Conservation (phyloP, 1,140 invertebrate genomes). For the Mylabris phalerata region DNA sequence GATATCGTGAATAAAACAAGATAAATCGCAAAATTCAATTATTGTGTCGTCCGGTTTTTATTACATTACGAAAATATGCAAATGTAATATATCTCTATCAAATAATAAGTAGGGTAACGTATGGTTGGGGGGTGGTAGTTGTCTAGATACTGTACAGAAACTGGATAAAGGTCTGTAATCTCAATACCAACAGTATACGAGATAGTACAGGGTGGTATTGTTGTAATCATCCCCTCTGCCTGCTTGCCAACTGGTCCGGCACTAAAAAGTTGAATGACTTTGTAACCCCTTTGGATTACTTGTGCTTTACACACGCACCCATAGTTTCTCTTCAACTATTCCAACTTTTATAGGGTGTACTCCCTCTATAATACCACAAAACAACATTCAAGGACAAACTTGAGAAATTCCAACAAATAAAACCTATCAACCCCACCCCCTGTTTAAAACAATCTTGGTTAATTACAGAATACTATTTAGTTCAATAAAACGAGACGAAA, state of each 20-base stretch:
- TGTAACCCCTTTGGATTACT: constrained; percentile 17
- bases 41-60: background rate
- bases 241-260: constrained; percentile 29
- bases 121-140: constrained; percentile 24
- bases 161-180: constrained; percentile 28
- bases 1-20: background rate
- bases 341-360: background rate
- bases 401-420: too few relatives aligned
- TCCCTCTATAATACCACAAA: too few relatives aligned
- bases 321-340: constrained; percentile 11
- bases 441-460: too few relatives aligned
- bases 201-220: constrained; percentile 18
- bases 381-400: too few relatives aligned
- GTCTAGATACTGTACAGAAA: background rate
- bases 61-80: constrained; percentile 21
- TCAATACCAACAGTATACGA: constrained; percentile 11
- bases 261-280: constrained; percentile 38
- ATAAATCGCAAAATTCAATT: too few relatives aligned
- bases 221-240: constrained; percentile 26
- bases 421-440: too few relatives aligned
- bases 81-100: constrained; percentile 30
- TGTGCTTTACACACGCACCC: constrained; percentile 10
- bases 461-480: too few relatives aligned
- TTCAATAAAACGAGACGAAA: too few relatives aligned
- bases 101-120: constrained; percentile 31